phyloP scores from a whole-genome alignment of 2,888 invertebrate genomes.

The Pristionchus entomophagus region DNA sequence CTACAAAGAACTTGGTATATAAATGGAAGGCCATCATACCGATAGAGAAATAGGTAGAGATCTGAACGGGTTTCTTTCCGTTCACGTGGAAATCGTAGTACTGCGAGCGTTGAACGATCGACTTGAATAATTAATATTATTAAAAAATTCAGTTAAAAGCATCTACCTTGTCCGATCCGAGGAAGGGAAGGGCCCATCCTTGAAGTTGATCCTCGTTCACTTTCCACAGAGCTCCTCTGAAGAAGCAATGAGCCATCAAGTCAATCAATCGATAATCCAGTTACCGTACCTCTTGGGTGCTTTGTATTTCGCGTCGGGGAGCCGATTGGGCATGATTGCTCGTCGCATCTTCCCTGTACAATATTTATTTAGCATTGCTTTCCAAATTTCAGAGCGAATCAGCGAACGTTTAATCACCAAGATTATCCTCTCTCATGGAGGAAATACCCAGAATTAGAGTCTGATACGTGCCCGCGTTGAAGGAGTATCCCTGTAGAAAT shows the following conservation, averaged over 20 bases:
- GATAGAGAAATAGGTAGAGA: constrained; percentile 45
- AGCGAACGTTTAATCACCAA: too few relatives aligned
- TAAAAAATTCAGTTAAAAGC: not conserved
- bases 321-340: constrained; percentile 50
- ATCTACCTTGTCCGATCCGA: constrained; percentile 77
- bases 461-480: constrained; percentile 92
- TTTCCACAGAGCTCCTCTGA: constrained; percentile 65
- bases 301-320: constrained; percentile 59
- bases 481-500: constrained; percentile 78
- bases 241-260: not conserved
- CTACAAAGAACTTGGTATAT: too few relatives aligned
- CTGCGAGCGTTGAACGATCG: constrained; percentile 83
- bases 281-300: constrained; percentile 56
- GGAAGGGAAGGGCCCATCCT: constrained; percentile 85
- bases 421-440: constrained; percentile 65
- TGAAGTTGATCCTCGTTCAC: constrained; percentile 68
- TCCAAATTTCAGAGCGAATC: too few relatives aligned
- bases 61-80: constrained; percentile 22
- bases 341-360: constrained; percentile 24
- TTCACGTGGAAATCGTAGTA: constrained; percentile 82
- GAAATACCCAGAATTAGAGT: constrained; percentile 86
- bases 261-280: not conserved
- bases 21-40: not conserved
- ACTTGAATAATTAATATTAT: constrained; percentile 53
- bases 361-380: not conserved